Evolutionary conservation across 2,113 vertebrate genomes (phyloP).

Genomic region (Phodopus roborovskii): DNA sequence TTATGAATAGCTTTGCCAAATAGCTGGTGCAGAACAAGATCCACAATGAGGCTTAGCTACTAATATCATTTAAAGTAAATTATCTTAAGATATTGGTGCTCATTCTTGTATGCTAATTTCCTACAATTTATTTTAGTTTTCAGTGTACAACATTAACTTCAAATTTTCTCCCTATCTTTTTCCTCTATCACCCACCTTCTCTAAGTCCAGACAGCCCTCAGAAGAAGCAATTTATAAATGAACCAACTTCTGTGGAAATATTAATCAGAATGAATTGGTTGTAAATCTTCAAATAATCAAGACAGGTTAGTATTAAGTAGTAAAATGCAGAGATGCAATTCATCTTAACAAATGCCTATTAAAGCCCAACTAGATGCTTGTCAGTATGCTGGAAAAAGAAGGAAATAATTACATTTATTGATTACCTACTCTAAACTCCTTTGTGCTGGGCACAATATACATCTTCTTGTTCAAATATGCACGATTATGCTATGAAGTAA

Average conservation of each 20-base stretch:
- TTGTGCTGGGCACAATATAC: slow-evolving; percentile 9
- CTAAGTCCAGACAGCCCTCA: background rate
- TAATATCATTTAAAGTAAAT: slow-evolving; percentile 10
- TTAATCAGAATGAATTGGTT: slow-evolving; percentile 65
- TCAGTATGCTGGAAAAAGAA: slow-evolving; percentile 61
- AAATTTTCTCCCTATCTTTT: background rate
- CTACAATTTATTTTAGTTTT: background rate
- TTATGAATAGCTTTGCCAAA: slow-evolving; percentile 21
- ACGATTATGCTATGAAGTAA: background rate
- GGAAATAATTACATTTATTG: slow-evolving; percentile 72
- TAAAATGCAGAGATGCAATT: slow-evolving; percentile 63
- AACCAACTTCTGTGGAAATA: slow-evolving; percentile 54
- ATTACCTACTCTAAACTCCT: slow-evolving; percentile 57
- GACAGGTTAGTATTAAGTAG: slow-evolving; percentile 59
- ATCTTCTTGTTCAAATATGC: slow-evolving; percentile 45
- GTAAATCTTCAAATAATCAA: slow-evolving; percentile 62
- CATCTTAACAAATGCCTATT: slow-evolving; percentile 67
- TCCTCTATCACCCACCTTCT: background rate
- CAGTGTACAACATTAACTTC: background rate
- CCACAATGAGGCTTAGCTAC: background rate
- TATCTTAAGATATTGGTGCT: background rate
- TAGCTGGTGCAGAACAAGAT: background rate
- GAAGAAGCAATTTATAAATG: slow-evolving; percentile 30
- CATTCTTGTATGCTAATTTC: slow-evolving; percentile 1
- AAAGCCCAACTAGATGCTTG: slow-evolving; percentile 22